Evolutionary conservation across 2,113 vertebrate genomes (phyloP), one percentile per base, ranked within the genome.

Genomic region (Polypterus senegalus): DNA sequence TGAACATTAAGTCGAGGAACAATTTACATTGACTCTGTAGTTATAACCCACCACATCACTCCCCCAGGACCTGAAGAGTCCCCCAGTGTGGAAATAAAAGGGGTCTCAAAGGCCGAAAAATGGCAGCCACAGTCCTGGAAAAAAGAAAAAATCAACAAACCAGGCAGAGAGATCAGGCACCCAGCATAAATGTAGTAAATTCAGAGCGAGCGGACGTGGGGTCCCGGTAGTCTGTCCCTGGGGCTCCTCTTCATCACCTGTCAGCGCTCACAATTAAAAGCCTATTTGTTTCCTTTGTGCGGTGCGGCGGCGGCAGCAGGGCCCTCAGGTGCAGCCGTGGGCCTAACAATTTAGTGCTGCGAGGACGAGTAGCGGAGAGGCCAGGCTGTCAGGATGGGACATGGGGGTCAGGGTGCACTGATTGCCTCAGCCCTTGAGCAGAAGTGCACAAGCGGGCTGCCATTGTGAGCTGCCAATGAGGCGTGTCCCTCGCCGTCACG

Each of bases 321-420:
- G 83, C 85, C 83, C 84, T 85, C 84, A 86, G 84, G 83, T 86
- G 84, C 80, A 81, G 79, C 78, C 70, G 76, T 75, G 70, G 71
- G 76, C 76, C 78, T 72, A 81, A 82, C 85, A 86, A 85, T 86
- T 86, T 81, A 85, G 83, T 85, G 82, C 82, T 81, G 79, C 85
- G 83, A 81, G 77, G 9, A 27, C 6, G 49, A 82, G 80, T 81
- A 78, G 79, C 78, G 49, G 49, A 51, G 49, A 7, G 49, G 49
- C 6, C 76, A 76, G 82, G 78, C 78, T 83, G 84, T 85, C 82
- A 84, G 80, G 81, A 83, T 27, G 83, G 84, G 82, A 80, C 79
- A 80, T 82, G 81, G 81, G 67, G 74, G 59, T 73, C 70, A 74
- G 78, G 79, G 83, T 81, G 82, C 73, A 76, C 80, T 79, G 27